Evolutionary conservation across 2,113 vertebrate genomes (phyloP), one percentile per base, ranked within the genome.

Genomic region (Microcebus griseorufus): DNA sequence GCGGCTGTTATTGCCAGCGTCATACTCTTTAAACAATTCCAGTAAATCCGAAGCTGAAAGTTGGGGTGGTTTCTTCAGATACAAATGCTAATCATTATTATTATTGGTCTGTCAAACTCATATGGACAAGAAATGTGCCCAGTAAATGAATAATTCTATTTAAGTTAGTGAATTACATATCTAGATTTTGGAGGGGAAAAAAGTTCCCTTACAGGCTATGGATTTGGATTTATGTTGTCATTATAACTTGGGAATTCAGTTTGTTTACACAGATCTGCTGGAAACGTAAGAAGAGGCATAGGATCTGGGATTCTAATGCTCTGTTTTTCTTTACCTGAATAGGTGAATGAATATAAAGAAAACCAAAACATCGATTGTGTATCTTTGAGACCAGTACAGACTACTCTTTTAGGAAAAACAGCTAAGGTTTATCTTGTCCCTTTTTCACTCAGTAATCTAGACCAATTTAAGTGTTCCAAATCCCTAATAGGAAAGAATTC

Each of bases 281-380:
- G 48, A 5, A 32, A 62, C 34, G 39, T 83, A 45, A 72, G 73
- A 65, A 85, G 84, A 82, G 42, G 4, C 42, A 45, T 25, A 42
- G 37, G 65, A 55, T 27, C 42, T 70, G 78, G 53, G 18, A 55
- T 94, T 96, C 76, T 97, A 78, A 97, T n/a, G 18, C 42, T 88
- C 13, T 88, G 4, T 90, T 86, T 96, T 97, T 37, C 7, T 94
- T 96, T 58, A 75, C 69, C 37, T 55, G 29, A 97, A 81, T 93
- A 98, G 98, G 96, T 93, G 79, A 95, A 97, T 93, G 97, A 96
- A 81, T 96, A 62, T 97, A 93, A 98, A 91, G 94, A 93, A 96
- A 94, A 95, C 62, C 88, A 94, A 72, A 86, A 93, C 70, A 18
- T 76, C 51, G 4, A 34, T 62, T 39, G 17, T 18, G 3, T 32